Evolutionary conservation across 2,888 invertebrate genomes (phyloP), one percentile per base, ranked within the genome.

Genomic region (Sphecodes monilicornis): DNA sequence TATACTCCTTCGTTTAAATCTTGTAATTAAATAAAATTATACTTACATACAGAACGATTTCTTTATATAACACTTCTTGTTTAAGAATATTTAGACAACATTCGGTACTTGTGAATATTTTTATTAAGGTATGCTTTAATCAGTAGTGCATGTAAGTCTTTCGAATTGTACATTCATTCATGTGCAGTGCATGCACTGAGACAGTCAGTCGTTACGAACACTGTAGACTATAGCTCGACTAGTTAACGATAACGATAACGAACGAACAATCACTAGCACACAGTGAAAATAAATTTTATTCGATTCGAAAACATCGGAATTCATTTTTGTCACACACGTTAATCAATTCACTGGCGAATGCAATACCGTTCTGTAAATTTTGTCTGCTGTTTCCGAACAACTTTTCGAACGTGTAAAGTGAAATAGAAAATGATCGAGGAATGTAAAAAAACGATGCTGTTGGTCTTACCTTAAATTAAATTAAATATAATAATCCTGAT

Each of bases 71-170:
- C 76, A 69, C 69, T 76, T 76, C 1, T 64, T 54, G 16, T 69
- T 22, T 69, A 22, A 16, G 36, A 54, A 66, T 54, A 41, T 46
- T 41, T 74, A 57, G 10, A 11, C 5, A 41, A n/a, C 11, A 16
- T 22, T 13, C 69, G 26, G 50, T n/a, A 32, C n/a, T 46, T 43
- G 41, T 41, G 36, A 75, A n/a, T 5, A 6, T 43, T 3, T 16
- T 75, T 76, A 82, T 80, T 81, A 83, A 83, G 76, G 71, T 76
- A 71, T 83, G 82, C 82, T 83, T 82, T 71, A 71, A 76, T 80
- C 82, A 71, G 76, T 73, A 41, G 36, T 80, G 4, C 13, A 68
- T 39, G 22, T n/a, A 68, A 41, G n/a, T 54, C 71, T 41, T 68
- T 29, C 29, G 22, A 43, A 29, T 54, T 10, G 41, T 26, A 71